These are phyloP conservation scores for Hemibagrus guttatus DNA, from an alignment of 2,797 vertebrate genomes.

Conservation along the genomic window DNA sequence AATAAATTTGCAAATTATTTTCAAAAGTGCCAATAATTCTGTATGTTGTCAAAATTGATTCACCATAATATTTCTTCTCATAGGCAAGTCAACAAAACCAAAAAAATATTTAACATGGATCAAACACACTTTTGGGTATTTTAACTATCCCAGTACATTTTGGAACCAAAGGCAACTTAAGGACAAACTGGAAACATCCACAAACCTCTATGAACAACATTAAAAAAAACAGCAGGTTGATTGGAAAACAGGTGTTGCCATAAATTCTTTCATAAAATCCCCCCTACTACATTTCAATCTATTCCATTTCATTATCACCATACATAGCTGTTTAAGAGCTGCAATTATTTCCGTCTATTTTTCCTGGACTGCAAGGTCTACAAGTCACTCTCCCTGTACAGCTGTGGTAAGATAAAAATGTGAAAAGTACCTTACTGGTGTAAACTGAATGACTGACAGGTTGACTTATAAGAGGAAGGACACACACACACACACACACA, in stretches of 20 bases:
- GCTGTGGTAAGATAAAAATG: conserved; percentile 26
- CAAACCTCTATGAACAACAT: conserved; percentile 24
- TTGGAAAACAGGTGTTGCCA: conserved; percentile 64
- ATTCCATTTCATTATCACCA: conserved; percentile 50
- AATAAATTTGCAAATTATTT: neutral
- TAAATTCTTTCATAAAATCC: conserved; percentile 51
- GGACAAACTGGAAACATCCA: neutral
- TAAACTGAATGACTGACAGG: conserved; percentile 25
- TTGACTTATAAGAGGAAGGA: neutral
- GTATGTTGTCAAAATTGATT: neutral
- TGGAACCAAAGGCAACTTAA: neutral
- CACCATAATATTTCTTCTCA: neutral
- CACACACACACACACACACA: conserved; percentile 10
- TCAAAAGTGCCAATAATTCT: neutral
- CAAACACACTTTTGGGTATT: neutral
- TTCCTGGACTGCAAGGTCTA: conserved; percentile 40
- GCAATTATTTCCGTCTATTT: conserved; percentile 59
- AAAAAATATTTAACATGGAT: neutral
- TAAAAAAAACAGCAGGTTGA: conserved; percentile 29
- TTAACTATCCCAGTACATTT: neutral
- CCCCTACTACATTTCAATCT: conserved; percentile 26
- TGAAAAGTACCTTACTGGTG: neutral
- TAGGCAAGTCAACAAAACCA: neutral
- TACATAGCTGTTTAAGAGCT: conserved; percentile 51
- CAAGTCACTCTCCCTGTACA: conserved; percentile 15